Evolutionary conservation across 2,113 vertebrate genomes (phyloP).

Genomic region (Numida meleagris): DNA sequence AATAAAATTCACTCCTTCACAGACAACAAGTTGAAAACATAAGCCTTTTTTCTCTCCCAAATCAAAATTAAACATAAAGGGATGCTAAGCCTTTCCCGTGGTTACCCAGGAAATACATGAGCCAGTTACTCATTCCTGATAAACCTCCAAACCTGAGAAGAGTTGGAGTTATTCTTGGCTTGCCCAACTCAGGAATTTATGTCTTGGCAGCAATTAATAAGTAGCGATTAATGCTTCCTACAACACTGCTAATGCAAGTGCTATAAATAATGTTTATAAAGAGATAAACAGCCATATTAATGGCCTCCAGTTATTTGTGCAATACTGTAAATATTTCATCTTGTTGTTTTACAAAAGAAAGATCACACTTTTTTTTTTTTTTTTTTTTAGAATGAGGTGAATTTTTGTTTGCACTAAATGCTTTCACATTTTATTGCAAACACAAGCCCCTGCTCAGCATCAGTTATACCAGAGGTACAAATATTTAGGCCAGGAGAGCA

Average conservation of each 20-base stretch:
- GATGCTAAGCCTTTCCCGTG: neutral
- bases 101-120: neutral
- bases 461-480: constrained; percentile 74
- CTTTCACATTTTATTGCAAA: constrained; percentile 62
- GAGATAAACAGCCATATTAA: constrained; percentile 70
- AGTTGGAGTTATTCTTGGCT: constrained; percentile 49
- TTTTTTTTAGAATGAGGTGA: constrained; percentile 46
- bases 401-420: constrained; percentile 52
- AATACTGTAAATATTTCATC: constrained; percentile 75
- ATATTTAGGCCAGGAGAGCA: constrained; percentile 75
- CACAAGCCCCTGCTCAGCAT: constrained; percentile 63
- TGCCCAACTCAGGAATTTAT: constrained; percentile 41
- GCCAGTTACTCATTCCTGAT: neutral
- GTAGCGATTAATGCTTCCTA: constrained; percentile 65
- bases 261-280: constrained; percentile 74
- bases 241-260: constrained; percentile 42
- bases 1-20: neutral
- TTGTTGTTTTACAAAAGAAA: constrained; percentile 74
- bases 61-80: accelerated
- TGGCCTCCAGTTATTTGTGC: constrained; percentile 62
- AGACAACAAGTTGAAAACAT: neutral
- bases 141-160: neutral
- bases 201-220: constrained; percentile 70
- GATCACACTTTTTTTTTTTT: constrained; percentile 3
- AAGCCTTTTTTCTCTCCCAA: neutral